Percentiles rank a stretch among this genome's conserved stretches.
phyloP scores from a whole-genome alignment of 1,140 invertebrate species.

The Drosophila pruinosa region DNA sequence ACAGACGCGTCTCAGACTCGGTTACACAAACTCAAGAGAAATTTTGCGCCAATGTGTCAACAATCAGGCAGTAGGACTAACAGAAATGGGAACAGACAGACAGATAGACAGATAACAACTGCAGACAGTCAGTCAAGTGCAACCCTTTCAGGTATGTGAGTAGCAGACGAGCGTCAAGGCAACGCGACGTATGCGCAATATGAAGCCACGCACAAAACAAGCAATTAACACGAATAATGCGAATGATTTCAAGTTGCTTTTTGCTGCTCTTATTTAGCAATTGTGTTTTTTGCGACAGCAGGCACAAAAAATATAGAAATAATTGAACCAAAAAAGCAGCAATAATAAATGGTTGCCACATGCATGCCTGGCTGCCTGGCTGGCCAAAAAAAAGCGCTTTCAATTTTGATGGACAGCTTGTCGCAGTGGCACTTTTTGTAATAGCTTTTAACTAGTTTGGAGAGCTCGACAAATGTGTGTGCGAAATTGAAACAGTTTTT shows the following conservation, averaged over 20 bases:
- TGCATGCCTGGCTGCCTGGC: slow-evolving; percentile 2
- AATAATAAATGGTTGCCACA: slow-evolving; percentile 37
- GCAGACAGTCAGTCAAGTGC: slow-evolving; percentile 34
- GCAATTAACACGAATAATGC: slow-evolving; percentile 76
- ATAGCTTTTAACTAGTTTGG: slow-evolving; percentile 40
- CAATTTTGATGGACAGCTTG: slow-evolving; percentile 35
- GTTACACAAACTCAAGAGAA: slow-evolving; percentile 19
- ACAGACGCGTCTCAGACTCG: slow-evolving; percentile 20
- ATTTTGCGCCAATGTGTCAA: slow-evolving; percentile 66
- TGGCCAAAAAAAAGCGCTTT: slow-evolving; percentile 5
- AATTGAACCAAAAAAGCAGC: slow-evolving; percentile 30
- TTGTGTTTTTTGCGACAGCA: slow-evolving; percentile 33
- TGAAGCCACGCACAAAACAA: slow-evolving; percentile 55
- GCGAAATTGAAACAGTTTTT: slow-evolving; percentile 38
- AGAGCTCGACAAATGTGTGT: slow-evolving; percentile 4
- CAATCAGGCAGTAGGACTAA: slow-evolving; percentile 11
- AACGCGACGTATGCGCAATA: slow-evolving; percentile 72
- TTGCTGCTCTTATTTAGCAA: slow-evolving; percentile 43
- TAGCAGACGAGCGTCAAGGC: slow-evolving; percentile 25
- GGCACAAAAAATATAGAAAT: slow-evolving; percentile 34
- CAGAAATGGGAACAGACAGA: slow-evolving; percentile 13
- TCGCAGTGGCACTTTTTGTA: slow-evolving; percentile 26
- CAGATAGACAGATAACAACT: slow-evolving; percentile 1
- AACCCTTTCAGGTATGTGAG: slow-evolving; percentile 56
- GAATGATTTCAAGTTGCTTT: slow-evolving; percentile 29